Evolutionary conservation across 1,140 invertebrate genomes (phyloP).

Genomic region (Drosophila persimilis): DNA sequence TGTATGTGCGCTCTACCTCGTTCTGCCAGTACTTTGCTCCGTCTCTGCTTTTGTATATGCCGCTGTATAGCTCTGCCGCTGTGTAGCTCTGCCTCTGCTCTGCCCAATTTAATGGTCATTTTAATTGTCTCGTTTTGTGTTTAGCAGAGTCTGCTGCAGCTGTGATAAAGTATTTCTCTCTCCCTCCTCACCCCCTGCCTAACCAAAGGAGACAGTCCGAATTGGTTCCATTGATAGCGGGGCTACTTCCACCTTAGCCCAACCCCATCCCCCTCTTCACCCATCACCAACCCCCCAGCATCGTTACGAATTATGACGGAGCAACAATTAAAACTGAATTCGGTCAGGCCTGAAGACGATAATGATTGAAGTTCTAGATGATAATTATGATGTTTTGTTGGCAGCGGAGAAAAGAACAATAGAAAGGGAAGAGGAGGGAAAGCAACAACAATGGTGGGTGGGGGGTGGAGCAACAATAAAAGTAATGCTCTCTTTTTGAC

Average conservation of each 20-base stretch:
- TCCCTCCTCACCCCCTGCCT: neutral
- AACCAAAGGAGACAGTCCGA: conserved; percentile 28
- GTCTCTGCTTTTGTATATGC: neutral
- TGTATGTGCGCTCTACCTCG: too few relatives aligned
- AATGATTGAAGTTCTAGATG: conserved; percentile 44
- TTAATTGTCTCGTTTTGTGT: conserved; percentile 72
- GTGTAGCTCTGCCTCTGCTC: neutral
- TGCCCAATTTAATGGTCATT: conserved; percentile 53
- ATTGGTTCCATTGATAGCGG: conserved; percentile 70
- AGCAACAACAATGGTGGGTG: neutral
- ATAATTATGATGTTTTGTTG: conserved; percentile 47
- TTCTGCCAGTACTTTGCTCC: too few relatives aligned
- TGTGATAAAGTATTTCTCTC: conserved; percentile 61
- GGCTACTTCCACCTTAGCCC: neutral
- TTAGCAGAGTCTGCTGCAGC: conserved; percentile 37
- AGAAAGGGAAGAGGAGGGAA: conserved; percentile 1
- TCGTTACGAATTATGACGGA: conserved; percentile 68
- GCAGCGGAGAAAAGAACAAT: conserved; percentile 11
- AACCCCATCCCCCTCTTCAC: neutral
- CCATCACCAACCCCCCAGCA: conserved; percentile 9
- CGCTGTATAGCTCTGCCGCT: neutral
- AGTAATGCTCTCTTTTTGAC: conserved; percentile 46
- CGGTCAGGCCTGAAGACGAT: conserved; percentile 43
- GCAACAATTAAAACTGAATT: conserved; percentile 61
- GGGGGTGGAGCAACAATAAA: conserved; percentile 15